Conservation (phyloP, 2,797 vertebrate species). For the Scleropages formosus region DNA sequence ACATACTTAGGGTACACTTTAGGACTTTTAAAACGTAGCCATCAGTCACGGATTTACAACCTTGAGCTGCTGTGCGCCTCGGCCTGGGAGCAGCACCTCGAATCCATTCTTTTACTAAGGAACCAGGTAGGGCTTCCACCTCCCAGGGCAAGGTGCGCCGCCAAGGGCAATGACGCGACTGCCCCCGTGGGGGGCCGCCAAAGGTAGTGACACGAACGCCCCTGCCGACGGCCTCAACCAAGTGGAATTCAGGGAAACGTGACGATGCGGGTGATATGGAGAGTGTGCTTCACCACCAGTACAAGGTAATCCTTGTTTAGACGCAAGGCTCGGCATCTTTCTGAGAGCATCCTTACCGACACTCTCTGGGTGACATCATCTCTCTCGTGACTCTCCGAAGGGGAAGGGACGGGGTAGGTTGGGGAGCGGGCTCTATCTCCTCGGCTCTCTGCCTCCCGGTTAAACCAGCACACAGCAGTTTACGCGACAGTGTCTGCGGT, state of each 20-base stretch:
- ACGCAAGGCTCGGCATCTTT: too few species aligned
- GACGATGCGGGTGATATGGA: too few species aligned
- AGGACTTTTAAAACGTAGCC: slow-evolving; percentile 14
- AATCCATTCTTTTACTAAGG: slow-evolving; percentile 39
- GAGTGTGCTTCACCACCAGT: background rate
- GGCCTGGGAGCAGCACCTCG: slow-evolving; percentile 20
- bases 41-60: slow-evolving; percentile 35
- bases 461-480: slow-evolving; percentile 50
- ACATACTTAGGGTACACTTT: background rate
- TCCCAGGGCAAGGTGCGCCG: background rate
- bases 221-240: background rate
- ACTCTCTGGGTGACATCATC: too few species aligned
- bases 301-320: too few species aligned
- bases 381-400: background rate
- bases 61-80: slow-evolving; percentile 30
- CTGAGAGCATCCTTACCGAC: too few species aligned
- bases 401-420: background rate
- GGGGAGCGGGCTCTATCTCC: background rate
- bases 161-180: background rate
- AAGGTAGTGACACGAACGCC: background rate
- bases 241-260: too few species aligned
- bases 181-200: too few species aligned
- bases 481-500: slow-evolving; percentile 54
- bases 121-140: slow-evolving; percentile 41
- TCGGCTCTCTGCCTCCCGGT: background rate